These are phyloP conservation scores for Amiota communis DNA, from an alignment of 2,888 invertebrate species.

Conservation along the genomic window DNA sequence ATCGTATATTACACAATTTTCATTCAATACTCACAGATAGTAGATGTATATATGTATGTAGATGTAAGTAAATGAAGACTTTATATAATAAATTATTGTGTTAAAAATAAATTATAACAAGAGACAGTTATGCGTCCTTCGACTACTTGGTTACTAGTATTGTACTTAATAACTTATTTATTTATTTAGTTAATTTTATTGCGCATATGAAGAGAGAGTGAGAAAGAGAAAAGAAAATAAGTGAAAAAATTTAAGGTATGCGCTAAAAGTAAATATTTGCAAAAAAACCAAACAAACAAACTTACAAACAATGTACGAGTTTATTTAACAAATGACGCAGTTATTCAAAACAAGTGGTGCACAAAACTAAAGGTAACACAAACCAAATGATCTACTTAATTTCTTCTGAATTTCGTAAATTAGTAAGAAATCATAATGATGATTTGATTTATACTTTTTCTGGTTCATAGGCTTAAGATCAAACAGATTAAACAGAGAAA, in stretches of 20 bases:
- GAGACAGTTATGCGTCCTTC: no score
- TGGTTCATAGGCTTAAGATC: no score
- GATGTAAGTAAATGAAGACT: no score
- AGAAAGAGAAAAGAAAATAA: conserved; percentile 15
- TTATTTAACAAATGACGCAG: conserved; percentile 18
- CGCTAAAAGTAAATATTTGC: conserved; percentile 36
- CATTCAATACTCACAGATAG: no score
- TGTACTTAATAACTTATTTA: background rate
- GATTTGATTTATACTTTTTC: background rate
- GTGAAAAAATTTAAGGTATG: conserved; percentile 34
- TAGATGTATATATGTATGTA: no score
- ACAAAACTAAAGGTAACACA: no score
- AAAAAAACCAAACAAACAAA: conserved; percentile 22
- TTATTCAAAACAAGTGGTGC: background rate
- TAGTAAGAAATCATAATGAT: background rate
- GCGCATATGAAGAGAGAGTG: conserved; percentile 7
- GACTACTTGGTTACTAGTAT: no score
- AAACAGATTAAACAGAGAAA: background rate
- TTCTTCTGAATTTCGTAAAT: no score
- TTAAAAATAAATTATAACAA: no score
- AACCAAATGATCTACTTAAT: no score
- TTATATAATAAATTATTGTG: no score
- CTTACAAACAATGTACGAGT: background rate
- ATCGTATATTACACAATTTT: no score
- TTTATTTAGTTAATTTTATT: conserved; percentile 24